Conservation (phyloP, 2,888 invertebrate species). For the Poecilus cupreus region DNA sequence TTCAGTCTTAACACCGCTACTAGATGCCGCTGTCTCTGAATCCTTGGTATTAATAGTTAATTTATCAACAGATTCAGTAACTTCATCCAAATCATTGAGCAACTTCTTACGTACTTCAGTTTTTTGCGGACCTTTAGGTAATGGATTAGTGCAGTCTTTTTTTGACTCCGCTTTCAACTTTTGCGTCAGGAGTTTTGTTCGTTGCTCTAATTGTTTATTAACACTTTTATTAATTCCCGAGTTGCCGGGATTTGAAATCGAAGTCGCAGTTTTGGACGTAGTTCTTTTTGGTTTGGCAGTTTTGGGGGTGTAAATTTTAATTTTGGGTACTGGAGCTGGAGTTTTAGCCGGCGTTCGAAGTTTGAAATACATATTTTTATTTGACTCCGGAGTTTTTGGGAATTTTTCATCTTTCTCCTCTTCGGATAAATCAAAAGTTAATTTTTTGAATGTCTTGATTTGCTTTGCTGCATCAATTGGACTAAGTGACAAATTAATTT, state of each 20-base stretch:
- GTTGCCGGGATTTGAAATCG: not conserved
- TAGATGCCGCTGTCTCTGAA: not conserved
- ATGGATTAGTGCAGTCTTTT: not conserved
- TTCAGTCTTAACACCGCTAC: not conserved
- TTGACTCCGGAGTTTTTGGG: conserved; percentile 32
- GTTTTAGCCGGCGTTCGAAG: conserved; percentile 41
- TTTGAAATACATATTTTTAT: conserved; percentile 43
- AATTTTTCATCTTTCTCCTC: conserved; percentile 36
- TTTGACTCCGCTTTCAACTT: conserved; percentile 55
- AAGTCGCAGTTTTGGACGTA: not conserved
- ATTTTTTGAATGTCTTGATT: conserved; percentile 53
- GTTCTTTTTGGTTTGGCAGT: conserved; percentile 53
- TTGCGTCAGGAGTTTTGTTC: conserved; percentile 60
- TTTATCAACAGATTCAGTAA: conserved; percentile 36
- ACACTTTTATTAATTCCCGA: not conserved
- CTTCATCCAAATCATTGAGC: conserved; percentile 32
- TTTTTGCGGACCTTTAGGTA: not conserved
- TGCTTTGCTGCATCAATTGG: conserved; percentile 52
- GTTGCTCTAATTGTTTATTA: conserved; percentile 34
- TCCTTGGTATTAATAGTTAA: conserved; percentile 3
- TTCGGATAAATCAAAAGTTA: conserved; percentile 60
- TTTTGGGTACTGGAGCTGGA: conserved; percentile 47
- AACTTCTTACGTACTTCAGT: conserved; percentile 30
- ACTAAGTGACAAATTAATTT: conserved; percentile 43
- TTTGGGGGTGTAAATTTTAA: conserved; percentile 61